phyloP scores from a whole-genome alignment of 1,140 invertebrate species.

The Ladona fulva region DNA sequence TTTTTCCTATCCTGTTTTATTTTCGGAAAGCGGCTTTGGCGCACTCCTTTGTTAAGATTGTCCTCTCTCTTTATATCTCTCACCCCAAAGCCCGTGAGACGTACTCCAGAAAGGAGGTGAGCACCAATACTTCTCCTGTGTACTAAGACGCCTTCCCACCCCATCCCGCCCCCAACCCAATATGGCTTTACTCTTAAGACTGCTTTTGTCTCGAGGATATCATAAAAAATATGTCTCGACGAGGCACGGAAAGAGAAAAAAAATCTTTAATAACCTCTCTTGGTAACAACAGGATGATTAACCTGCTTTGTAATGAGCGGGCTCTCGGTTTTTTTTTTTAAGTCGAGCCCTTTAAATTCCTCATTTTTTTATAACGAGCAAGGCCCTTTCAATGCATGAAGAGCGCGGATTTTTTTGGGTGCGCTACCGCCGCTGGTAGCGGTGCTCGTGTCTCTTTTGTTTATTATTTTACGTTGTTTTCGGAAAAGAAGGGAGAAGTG shows the following conservation, averaged over 20 bases:
- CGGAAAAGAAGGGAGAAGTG: no score
- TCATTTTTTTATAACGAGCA: not conserved
- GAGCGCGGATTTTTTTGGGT: not conserved
- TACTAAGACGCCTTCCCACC: not conserved
- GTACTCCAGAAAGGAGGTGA: not conserved
- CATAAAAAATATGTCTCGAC: not conserved
- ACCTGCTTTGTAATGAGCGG: slow-evolving; percentile 1
- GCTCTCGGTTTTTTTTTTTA: not conserved
- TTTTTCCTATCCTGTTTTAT: slow-evolving; percentile 1
- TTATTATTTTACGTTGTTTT: no score
- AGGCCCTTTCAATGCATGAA: not conserved
- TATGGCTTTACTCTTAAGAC: not conserved
- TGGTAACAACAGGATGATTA: slow-evolving; percentile 4
- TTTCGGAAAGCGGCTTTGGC: not conserved
- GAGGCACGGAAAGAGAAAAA: not conserved
- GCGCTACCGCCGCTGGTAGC: no score
- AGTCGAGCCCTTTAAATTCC: not conserved
- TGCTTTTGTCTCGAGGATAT: not conserved
- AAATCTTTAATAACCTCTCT: slow-evolving; percentile 6
- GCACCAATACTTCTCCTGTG: not conserved
- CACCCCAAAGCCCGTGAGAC: not conserved
- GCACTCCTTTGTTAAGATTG: not conserved
- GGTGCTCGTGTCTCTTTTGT: no score
- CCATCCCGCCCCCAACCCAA: not conserved
- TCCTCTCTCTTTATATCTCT: not conserved